Evolutionary conservation across 2,888 invertebrate genomes (phyloP), one percentile per base, ranked within the genome.

Genomic region (Ecdyonurus torrentis): DNA sequence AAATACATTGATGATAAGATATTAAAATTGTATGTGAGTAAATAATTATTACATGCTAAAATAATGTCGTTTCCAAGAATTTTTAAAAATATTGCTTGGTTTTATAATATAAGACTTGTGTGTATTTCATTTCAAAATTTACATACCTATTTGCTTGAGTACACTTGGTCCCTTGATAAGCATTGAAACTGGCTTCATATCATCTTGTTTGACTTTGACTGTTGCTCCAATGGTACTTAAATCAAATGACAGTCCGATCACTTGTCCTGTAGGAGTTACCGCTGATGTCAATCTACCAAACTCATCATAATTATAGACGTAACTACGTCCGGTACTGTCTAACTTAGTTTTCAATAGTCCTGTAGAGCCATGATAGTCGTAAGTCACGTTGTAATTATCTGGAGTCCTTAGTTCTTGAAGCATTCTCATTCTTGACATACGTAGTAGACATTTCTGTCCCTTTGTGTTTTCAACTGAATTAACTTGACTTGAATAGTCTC

Each of bases 381-480:
- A 95, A 0, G 91, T 92, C 1, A 92, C 88, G 70, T 94, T 93
- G 71, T 92, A 91, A 74, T 94, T 94, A 70, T 95, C 93, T 0
- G 95, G 93, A 0, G 93, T 91, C 66, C 91, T 88, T 1, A 94
- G 75, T 71, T 91, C 91, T 72, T 93, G 91, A 18, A 97, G 78
- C 83, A 93, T 87, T 72, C 90, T 87, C 86, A 93, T 91, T 70
- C 93, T 83, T 1, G 94, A 92, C 91, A 96, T 93, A 67, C 87
- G 82, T 20, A 96, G 77, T 61, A 91, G 81, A 68, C 92, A 92
- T 73, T 94, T 94, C 70, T 93, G 92, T 0, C 91, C 92, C 73
- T 92, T 91, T 0, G 92, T 91, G 69, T 93, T 93, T 74, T 94
- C 94, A 69, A 94, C 94, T 0, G 94, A 93, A 71, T 93, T 94